Conservation (phyloP, 2,797 vertebrate genomes). For the Chromis chromis region DNA sequence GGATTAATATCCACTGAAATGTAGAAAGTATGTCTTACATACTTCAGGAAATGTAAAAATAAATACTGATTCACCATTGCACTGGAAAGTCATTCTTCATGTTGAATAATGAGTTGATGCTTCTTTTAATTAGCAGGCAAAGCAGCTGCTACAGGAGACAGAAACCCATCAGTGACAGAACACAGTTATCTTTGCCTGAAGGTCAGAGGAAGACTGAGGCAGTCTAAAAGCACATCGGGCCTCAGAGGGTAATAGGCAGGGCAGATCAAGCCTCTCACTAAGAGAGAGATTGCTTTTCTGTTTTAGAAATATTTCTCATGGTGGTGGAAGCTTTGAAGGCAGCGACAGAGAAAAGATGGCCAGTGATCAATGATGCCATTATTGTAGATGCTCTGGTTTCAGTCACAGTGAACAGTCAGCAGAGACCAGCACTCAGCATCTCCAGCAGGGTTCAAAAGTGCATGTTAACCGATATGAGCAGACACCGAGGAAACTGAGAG, state of each 20-base stretch:
- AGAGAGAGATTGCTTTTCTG: conserved; percentile 32
- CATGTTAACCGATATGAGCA: conserved; percentile 53
- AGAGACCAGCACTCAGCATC: conserved; percentile 65
- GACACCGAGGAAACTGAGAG: conserved; percentile 13
- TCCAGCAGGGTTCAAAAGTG: conserved; percentile 66
- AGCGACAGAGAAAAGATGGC: conserved; percentile 35
- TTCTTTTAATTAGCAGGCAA: conserved; percentile 9
- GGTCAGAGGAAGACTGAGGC: conserved; percentile 32
- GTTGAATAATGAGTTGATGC: neutral
- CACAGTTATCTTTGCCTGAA: conserved; percentile 32
- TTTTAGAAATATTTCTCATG: conserved; percentile 44
- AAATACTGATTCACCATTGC: too few species aligned
- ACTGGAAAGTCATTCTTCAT: too few species aligned
- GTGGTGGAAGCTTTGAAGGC: conserved; percentile 48
- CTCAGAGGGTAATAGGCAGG: conserved; percentile 1
- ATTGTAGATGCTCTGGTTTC: conserved; percentile 69
- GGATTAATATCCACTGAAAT: neutral
- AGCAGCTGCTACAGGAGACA: conserved; percentile 16
- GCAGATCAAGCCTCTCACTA: conserved; percentile 39
- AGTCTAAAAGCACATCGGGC: conserved; percentile 31
- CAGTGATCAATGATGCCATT: conserved; percentile 75
- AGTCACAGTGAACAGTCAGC: conserved; percentile 57
- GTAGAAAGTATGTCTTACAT: neutral
- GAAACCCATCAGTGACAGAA: conserved; percentile 8
- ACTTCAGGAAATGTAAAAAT: neutral